Conservation (phyloP, 1,140 invertebrate genomes). For the Leguminivora glycinivorella region DNA sequence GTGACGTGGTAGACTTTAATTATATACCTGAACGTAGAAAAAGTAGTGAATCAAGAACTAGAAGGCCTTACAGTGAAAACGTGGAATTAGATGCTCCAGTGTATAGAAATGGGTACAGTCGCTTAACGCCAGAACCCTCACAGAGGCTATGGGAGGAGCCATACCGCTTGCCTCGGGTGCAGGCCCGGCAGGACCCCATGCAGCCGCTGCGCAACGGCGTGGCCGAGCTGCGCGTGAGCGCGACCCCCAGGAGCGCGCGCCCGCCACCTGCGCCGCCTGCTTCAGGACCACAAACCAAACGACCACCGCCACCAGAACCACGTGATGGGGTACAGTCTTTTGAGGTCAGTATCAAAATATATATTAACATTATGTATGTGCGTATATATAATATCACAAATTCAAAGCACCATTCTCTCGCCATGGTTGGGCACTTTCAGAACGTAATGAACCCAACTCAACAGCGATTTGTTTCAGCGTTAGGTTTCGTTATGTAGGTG, state of each 20-base stretch:
- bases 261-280: constrained; percentile 62
- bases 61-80: constrained; percentile 74
- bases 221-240: constrained; percentile 65
- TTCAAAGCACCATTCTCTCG: too few species aligned
- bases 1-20: constrained; percentile 64
- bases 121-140: constrained; percentile 49
- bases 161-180: constrained; percentile 63
- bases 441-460: too few species aligned
- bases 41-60: constrained; percentile 56
- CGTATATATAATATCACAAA: too few species aligned
- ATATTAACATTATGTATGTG: too few species aligned
- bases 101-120: constrained; percentile 65
- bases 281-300: constrained; percentile 50
- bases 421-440: too few species aligned
- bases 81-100: constrained; percentile 58
- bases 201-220: constrained; percentile 65
- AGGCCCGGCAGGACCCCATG: constrained; percentile 63
- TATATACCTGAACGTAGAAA: constrained; percentile 60
- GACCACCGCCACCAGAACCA: constrained; percentile 69
- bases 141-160: constrained; percentile 70
- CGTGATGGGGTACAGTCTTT: constrained; percentile 67
- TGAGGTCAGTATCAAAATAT: constrained; percentile 54
- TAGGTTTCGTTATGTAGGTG: too few species aligned
- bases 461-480: too few species aligned
- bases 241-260: constrained; percentile 56